Conservation (phyloP, 2,797 vertebrate species). For the Stomatorhinus walkeri region DNA sequence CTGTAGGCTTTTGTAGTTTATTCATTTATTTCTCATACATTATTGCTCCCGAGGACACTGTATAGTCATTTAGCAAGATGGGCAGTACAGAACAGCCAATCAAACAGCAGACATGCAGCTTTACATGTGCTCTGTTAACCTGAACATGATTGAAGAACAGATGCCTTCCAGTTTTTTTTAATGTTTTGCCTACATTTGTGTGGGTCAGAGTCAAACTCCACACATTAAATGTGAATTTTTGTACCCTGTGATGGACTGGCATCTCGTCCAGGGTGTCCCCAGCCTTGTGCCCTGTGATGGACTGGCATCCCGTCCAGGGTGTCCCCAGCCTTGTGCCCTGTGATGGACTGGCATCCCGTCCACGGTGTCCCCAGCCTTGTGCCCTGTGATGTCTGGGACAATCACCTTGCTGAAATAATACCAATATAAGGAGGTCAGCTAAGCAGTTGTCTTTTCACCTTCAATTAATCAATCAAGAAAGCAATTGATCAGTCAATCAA, state of each 20-base stretch:
- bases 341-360: neutral
- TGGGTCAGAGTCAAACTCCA: neutral
- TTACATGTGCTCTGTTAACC: constrained; percentile 38
- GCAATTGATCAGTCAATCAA: neutral
- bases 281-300: neutral
- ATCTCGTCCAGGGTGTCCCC: neutral
- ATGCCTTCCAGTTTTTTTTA: neutral
- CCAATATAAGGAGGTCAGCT: neutral
- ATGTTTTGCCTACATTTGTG: neutral
- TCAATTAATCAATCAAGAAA: neutral
- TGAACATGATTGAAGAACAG: constrained; percentile 1
- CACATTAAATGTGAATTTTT: neutral
- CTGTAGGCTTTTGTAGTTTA: constrained; percentile 31
- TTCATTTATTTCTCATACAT: constrained; percentile 16
- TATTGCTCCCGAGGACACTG: constrained; percentile 35
- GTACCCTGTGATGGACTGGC: neutral
- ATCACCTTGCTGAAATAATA: neutral
- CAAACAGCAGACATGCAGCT: constrained; percentile 18
- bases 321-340: neutral
- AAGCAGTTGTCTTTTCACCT: neutral
- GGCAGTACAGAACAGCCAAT: constrained; percentile 17
- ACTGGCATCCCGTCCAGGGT: neutral
- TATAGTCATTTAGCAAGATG: constrained; percentile 22
- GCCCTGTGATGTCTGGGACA: neutral
- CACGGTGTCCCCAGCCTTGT: neutral